These are phyloP conservation scores for Stigmatopora argus DNA, from an alignment of 2,113 vertebrate genomes.

Conservation along the genomic window DNA sequence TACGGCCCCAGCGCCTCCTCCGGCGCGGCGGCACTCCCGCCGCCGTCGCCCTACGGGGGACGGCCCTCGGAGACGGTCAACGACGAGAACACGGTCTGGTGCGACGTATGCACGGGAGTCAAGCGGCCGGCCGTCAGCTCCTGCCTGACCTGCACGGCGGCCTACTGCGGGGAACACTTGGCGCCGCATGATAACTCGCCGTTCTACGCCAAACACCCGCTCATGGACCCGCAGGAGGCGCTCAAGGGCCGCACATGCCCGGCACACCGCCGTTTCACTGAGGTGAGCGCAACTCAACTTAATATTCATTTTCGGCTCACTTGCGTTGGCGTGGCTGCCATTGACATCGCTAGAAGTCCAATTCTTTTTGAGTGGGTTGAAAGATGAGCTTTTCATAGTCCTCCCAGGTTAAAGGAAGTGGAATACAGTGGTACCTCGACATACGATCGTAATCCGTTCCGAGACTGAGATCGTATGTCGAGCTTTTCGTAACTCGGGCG, in stretches of 20 bases:
- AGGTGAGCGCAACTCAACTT: constrained; percentile 35
- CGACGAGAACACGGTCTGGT: constrained; percentile 40
- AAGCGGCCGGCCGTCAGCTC: constrained; percentile 64
- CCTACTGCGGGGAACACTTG: constrained; percentile 66
- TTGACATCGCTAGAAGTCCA: too few species aligned
- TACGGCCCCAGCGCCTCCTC: constrained; percentile 23
- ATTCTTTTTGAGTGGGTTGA: too few species aligned
- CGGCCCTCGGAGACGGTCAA: constrained; percentile 17
- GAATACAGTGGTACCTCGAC: too few species aligned
- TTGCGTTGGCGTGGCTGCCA: too few species aligned
- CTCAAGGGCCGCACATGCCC: constrained; percentile 64
- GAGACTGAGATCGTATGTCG: too few species aligned
- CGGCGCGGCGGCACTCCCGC: too few species aligned
- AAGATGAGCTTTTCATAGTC: too few species aligned
- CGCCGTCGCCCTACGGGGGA: neutral
- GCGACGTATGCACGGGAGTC: constrained; percentile 68
- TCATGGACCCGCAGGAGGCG: constrained; percentile 66
- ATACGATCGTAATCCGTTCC: too few species aligned
- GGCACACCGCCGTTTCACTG: constrained; percentile 62
- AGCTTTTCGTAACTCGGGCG: too few species aligned
- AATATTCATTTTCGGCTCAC: too few species aligned
- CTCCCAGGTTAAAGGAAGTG: too few species aligned
- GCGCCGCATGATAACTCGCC: constrained; percentile 47
- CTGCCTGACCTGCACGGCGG: constrained; percentile 72
- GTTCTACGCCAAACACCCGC: constrained; percentile 64